Evolutionary conservation across 2,113 vertebrate genomes (phyloP).

Genomic region (Proteles cristata): DNA sequence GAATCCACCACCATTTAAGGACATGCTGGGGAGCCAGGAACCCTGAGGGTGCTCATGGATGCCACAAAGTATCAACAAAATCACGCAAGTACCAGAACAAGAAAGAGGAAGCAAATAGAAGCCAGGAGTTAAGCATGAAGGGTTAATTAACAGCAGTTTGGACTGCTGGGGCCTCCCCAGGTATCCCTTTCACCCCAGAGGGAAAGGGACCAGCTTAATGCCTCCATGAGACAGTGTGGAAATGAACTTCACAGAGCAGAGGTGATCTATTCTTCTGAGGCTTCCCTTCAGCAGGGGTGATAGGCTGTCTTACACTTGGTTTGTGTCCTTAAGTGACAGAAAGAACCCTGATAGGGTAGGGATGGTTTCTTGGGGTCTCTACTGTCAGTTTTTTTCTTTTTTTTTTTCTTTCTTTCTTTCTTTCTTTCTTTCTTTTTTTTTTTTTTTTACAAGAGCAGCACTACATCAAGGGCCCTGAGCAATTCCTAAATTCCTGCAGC

Average conservation of each 20-base stretch:
- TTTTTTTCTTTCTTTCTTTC: neutral
- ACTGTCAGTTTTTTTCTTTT: neutral
- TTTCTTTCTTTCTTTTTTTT: neutral
- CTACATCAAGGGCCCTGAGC: neutral
- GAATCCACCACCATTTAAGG: neutral
- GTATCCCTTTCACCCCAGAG: neutral
- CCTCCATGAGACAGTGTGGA: neutral
- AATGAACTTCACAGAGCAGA: neutral
- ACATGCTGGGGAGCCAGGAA: neutral
- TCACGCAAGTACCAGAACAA: neutral
- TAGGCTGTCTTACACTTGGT: neutral
- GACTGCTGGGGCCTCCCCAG: rapidly evolving
- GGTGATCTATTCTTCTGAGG: no score
- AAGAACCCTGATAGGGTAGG: neutral
- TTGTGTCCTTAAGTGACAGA: neutral
- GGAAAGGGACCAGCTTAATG: neutral
- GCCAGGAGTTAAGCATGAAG: neutral
- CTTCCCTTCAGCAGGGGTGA: neutral
- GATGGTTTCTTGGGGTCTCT: neutral
- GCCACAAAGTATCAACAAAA: neutral
- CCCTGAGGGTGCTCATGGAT: neutral
- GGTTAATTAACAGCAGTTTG: rapidly evolving
- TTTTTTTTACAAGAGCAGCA: neutral
- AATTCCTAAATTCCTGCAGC: neutral
- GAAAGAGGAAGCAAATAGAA: neutral